Conservation (phyloP, 1,140 invertebrate species). For the Drosophila persimilis region DNA sequence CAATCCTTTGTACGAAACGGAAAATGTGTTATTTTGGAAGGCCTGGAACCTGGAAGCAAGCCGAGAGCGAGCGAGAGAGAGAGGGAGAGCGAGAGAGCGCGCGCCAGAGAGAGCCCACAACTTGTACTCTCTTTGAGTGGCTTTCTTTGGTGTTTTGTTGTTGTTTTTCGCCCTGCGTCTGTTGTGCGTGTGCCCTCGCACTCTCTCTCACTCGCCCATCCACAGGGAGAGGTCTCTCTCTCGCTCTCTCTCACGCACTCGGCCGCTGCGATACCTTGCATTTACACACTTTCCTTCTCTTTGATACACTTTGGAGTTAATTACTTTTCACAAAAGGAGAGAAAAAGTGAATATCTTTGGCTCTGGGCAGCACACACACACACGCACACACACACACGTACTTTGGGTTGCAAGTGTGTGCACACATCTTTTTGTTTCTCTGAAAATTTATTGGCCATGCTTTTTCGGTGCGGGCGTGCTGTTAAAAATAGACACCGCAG, state of each 20-base stretch:
- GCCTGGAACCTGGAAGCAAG: slow-evolving; percentile 49
- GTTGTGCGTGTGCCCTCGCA: slow-evolving; percentile 39
- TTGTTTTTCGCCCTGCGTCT: slow-evolving; percentile 26
- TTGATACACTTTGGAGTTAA: no score
- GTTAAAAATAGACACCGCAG: slow-evolving; percentile 54
- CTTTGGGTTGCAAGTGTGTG: slow-evolving; percentile 1
- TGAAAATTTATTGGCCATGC: slow-evolving; percentile 50
- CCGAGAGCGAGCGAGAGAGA: no score
- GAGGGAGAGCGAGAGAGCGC: no score
- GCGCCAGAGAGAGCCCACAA: not conserved
- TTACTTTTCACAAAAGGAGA: slow-evolving; percentile 9
- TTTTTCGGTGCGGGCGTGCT: slow-evolving; percentile 40
- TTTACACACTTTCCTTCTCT: slow-evolving; percentile 24
- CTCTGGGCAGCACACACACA: slow-evolving; percentile 2
- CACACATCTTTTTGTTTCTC: slow-evolving; percentile 22
- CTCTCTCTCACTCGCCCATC: not conserved
- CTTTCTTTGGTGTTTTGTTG: slow-evolving; percentile 33
- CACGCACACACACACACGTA: no score
- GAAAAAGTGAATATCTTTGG: slow-evolving; percentile 21
- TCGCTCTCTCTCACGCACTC: no score
- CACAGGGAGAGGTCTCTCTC: no score
- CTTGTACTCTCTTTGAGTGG: no score
- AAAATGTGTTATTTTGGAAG: slow-evolving; percentile 79
- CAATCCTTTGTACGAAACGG: slow-evolving; percentile 65
- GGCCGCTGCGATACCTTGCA: not conserved